These are phyloP conservation scores for Drosophila lacertosa DNA, from an alignment of 1,140 invertebrate genomes.

Conservation along the genomic window DNA sequence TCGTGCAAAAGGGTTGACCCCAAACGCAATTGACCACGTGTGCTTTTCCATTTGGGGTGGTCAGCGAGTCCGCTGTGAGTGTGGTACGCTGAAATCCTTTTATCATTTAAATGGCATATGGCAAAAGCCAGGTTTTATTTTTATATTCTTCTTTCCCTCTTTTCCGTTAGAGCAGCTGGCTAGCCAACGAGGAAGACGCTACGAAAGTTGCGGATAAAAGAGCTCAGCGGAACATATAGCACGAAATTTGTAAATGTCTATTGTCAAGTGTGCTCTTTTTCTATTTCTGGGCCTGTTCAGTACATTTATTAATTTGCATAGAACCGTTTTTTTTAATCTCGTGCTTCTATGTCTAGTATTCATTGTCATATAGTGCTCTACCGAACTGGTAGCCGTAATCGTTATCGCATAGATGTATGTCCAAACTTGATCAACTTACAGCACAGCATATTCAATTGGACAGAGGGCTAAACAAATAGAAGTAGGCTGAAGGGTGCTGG, in stretches of 20 bases:
- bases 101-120: conserved; percentile 83
- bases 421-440: conserved; percentile 44
- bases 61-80: neutral
- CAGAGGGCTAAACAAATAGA: conserved; percentile 1
- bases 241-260: conserved; percentile 76
- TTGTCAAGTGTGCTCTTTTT: conserved; percentile 46
- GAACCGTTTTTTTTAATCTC: conserved; percentile 41
- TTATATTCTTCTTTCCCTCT: conserved; percentile 51
- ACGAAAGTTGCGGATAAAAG: conserved; percentile 58
- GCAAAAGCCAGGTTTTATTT: conserved; percentile 80
- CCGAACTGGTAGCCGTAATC: neutral
- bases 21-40: conserved; percentile 81
- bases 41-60: conserved; percentile 58
- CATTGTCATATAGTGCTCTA: conserved; percentile 38
- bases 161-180: neutral
- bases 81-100: conserved; percentile 64
- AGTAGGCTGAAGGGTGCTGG: conserved; percentile 9
- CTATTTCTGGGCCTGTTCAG: conserved; percentile 26
- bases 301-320: conserved; percentile 75
- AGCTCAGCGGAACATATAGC: conserved; percentile 62
- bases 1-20: conserved; percentile 81
- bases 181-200: conserved; percentile 52
- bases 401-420: conserved; percentile 10
- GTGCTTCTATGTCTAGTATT: conserved; percentile 14
- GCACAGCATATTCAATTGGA: conserved; percentile 63